These are phyloP conservation scores for Iguana delicatissima DNA, from an alignment of 2,797 vertebrate species.

Conservation along the genomic window DNA sequence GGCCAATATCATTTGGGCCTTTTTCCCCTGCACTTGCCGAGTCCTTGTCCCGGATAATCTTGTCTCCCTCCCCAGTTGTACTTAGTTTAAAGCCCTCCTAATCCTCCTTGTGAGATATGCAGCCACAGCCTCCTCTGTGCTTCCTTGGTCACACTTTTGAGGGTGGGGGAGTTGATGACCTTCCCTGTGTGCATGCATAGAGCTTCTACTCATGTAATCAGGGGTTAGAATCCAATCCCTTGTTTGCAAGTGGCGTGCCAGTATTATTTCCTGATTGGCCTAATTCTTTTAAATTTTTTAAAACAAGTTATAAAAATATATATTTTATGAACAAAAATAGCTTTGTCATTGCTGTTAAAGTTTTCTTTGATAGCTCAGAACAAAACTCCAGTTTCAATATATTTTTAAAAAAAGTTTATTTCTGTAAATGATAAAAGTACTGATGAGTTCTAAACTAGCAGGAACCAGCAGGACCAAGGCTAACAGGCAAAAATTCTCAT, in stretches of 20 bases:
- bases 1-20: too few species aligned
- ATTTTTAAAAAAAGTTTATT: constrained; percentile 2
- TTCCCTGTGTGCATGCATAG: not conserved
- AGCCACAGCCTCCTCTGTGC: not conserved
- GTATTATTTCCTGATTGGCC: not conserved
- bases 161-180: too few species aligned
- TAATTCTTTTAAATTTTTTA: not conserved
- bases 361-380: not conserved
- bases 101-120: too few species aligned
- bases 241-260: not conserved
- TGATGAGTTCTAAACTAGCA: not conserved
- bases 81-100: too few species aligned
- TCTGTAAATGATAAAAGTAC: constrained; percentile 13
- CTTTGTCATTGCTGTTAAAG: not conserved
- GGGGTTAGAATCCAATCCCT: not conserved
- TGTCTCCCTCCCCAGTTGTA: too few species aligned
- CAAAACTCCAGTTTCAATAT: not conserved
- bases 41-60: too few species aligned
- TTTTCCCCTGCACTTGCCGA: too few species aligned
- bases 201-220: too few species aligned
- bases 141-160: not conserved
- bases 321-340: not conserved
- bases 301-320: not conserved
- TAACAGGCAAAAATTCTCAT: not conserved
- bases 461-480: not conserved